Base-by-base conservation (phyloP, 2,888 invertebrate species). In the Podotricha telesiphe region DNA sequence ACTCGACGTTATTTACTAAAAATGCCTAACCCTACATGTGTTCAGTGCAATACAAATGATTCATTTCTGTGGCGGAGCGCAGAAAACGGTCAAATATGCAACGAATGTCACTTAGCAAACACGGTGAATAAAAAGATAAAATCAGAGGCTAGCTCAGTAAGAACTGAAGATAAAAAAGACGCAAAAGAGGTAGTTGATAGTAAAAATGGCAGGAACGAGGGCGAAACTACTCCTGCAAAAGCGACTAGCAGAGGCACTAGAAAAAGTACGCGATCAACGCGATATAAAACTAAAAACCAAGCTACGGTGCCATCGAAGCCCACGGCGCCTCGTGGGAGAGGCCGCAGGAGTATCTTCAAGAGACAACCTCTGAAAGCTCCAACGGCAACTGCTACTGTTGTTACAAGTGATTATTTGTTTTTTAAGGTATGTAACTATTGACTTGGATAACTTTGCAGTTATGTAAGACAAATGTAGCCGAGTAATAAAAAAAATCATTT, bases 291-390 rank as follows among this genome's bases (percentile, higher is more conserved):
- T 0, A 94, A 91, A 75, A 86, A 89, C 1, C 82, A 87, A 0
- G 83, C 82, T 0, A 82, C 85, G 0, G 75, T 82, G 6, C 72
- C 86, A 6, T 53, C 85, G 3, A 91, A 91, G 68, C 75, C 82
- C 0, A 75, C 90, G 0, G 85, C 84, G 0, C 93, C 95, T 0
- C 94, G 96, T 81, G 96, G 97, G 1, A 95, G 96, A 77, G 96
- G 96, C 17, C 94, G 98, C 2, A 91, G 98, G 71, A 94, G 95
- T 65, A 94, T 97, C 68, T 96, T 97, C 80, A 97, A 97, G 84
- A 95, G 96, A 78, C 95, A 94, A 28, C 97, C 97, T 0, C 93
- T 96, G 4, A 97, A 97, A 86, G 96, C 97, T 0, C 97, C 97
- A 0, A 94, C 95, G 0, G 95, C 97, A 11, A 96, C 97, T 17